phyloP scores from a whole-genome alignment of 2,888 invertebrate genomes.

The Hypolimnas misippus region DNA sequence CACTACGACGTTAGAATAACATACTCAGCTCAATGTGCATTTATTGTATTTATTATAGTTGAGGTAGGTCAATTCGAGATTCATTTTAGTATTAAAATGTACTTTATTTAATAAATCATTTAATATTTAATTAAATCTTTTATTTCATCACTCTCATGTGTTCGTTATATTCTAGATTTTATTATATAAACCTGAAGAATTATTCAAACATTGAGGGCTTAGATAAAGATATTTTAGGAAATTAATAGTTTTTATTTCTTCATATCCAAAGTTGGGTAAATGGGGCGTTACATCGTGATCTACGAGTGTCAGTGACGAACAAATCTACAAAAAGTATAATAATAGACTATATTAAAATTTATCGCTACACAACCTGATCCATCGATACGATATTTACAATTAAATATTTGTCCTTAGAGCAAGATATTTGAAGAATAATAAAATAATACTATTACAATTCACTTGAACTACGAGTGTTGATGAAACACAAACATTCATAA shows the following conservation, averaged over 20 bases:
- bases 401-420: background rate
- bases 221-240: background rate
- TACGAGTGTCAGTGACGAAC: constrained; percentile 2
- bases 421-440: background rate
- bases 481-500: constrained; percentile 9
- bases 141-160: background rate
- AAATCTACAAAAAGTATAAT: constrained; percentile 15
- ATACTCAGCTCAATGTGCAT: constrained; percentile 59
- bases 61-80: constrained; percentile 34
- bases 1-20: background rate
- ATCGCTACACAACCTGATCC: constrained; percentile 31
- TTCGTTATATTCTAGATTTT: background rate
- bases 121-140: constrained; percentile 14
- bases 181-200: background rate
- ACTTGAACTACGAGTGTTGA: constrained; percentile 3
- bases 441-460: constrained; percentile 8
- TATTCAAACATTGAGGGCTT: background rate
- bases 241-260: constrained; percentile 1
- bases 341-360: constrained; percentile 12
- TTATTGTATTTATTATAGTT: constrained; percentile 48
- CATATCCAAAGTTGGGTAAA: background rate
- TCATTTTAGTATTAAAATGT: constrained; percentile 38
- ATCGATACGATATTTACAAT: constrained; percentile 7
- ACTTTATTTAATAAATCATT: constrained; percentile 35
- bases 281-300: background rate